A percentile compares a stretch with the other conserved stretches of the same genome.
These are phyloP conservation scores for Manis pentadactyla DNA, from an alignment of 2,797 vertebrate species.

Conservation along the genomic window DNA sequence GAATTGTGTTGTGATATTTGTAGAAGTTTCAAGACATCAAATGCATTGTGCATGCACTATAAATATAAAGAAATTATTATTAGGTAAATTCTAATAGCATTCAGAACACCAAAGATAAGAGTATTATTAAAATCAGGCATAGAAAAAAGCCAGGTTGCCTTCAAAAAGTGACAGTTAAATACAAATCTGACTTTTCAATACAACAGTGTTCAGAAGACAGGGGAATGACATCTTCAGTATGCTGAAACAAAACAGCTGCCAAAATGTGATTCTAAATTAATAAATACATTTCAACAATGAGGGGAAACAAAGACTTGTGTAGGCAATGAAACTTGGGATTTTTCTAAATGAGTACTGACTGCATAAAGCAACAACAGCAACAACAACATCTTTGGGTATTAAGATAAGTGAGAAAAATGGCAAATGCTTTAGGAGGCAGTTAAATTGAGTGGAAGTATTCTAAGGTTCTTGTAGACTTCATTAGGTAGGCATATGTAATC, in stretches of 20 bases:
- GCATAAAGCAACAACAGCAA: not conserved
- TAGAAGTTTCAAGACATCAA: not conserved
- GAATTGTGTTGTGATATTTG: not conserved
- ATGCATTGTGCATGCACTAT: not conserved
- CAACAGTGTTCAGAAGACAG: not conserved
- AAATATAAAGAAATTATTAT: not conserved
- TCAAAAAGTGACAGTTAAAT: not conserved
- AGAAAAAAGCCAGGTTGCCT: not conserved
- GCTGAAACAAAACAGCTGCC: not conserved
- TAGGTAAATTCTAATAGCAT: not conserved
- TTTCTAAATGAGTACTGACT: not conserved
- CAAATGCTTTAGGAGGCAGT: not conserved
- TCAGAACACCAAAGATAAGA: not conserved
- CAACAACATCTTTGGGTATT: not conserved
- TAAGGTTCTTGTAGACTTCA: not conserved
- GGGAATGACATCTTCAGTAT: not conserved
- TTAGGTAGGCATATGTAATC: not conserved
- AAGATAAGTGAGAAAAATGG: not conserved
- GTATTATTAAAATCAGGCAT: not conserved
- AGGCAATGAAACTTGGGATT: not conserved
- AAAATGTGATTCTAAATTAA: not conserved
- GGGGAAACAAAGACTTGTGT: not conserved
- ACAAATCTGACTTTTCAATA: not conserved
- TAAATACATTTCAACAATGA: not conserved
- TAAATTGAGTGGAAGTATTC: not conserved